A percentile compares a stretch with the other conserved stretches of the same genome.
phyloP scores from a whole-genome alignment of 2,888 invertebrate species.

The Mimumesa dahlbomi region DNA sequence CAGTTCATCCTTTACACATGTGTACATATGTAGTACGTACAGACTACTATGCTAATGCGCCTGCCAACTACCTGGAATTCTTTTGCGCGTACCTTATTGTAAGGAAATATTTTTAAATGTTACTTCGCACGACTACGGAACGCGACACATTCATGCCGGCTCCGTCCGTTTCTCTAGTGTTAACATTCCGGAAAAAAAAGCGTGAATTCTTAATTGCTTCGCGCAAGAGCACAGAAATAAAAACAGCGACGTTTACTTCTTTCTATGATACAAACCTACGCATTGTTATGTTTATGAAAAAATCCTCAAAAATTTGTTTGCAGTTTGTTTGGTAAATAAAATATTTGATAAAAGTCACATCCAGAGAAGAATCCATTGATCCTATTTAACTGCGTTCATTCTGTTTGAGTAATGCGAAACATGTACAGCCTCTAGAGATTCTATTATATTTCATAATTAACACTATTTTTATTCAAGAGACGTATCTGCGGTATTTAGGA shows the following conservation, averaged over 20 bases:
- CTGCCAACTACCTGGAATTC: background rate
- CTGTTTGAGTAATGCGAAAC: too few species aligned
- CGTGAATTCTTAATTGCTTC: conserved; percentile 37
- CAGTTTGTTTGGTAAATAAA: background rate
- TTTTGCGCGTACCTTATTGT: background rate
- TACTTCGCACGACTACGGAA: background rate
- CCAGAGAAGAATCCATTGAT: background rate
- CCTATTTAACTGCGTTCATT: background rate
- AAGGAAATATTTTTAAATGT: background rate
- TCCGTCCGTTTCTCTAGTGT: too few species aligned
- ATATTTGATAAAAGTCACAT: background rate
- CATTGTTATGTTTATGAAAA: conserved; percentile 10
- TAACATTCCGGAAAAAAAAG: conserved; percentile 14
- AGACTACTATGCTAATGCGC: background rate
- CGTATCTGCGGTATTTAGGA: too few species aligned
- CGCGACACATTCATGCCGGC: background rate
- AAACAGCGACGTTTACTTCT: background rate
- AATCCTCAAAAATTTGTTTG: background rate
- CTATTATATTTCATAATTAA: too few species aligned
- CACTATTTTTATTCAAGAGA: too few species aligned
- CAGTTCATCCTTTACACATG: conserved; percentile 3
- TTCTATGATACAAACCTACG: background rate
- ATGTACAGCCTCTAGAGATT: too few species aligned
- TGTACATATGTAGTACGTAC: background rate
- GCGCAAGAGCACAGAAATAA: conserved; percentile 13